Percentiles rank a stretch among this genome's conserved stretches.
Evolutionary conservation across 2,888 invertebrate species (phyloP).

Genomic region (Rapana venosa): DNA sequence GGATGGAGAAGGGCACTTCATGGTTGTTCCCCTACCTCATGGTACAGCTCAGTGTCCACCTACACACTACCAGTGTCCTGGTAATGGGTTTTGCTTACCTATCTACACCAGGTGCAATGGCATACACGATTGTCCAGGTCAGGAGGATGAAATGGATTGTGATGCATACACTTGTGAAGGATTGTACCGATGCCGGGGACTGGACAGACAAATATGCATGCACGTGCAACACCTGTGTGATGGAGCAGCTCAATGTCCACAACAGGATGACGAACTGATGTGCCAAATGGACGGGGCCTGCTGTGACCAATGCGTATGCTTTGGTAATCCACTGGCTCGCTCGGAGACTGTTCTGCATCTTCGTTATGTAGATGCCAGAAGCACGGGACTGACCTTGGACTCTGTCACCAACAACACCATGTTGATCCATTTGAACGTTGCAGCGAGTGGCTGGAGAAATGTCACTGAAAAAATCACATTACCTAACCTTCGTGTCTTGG

Average conservation of each 20-base stretch:
- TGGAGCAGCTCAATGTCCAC: background rate
- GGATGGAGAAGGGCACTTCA: background rate
- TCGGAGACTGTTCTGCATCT: background rate
- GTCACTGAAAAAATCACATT: background rate
- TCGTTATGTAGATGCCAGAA: background rate
- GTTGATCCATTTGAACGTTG: background rate
- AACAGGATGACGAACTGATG: conserved; percentile 16
- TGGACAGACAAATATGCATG: background rate
- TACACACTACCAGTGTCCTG: background rate
- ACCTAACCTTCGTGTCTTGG: background rate
- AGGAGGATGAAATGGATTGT: background rate
- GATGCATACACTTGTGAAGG: background rate
- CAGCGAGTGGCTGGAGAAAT: background rate
- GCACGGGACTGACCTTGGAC: background rate
- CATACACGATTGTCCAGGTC: background rate
- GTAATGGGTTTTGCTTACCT: background rate
- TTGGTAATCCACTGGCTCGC: background rate
- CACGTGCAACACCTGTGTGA: background rate
- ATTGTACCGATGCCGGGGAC: background rate
- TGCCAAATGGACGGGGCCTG: background rate
- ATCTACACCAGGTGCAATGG: conserved; percentile 1
- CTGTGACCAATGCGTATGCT: background rate
- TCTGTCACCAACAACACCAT: background rate
- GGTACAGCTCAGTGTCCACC: background rate
- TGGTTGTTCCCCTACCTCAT: background rate